Evolutionary conservation across 2,797 vertebrate species (phyloP).

Genomic region (Zenarchopterus dispar): DNA sequence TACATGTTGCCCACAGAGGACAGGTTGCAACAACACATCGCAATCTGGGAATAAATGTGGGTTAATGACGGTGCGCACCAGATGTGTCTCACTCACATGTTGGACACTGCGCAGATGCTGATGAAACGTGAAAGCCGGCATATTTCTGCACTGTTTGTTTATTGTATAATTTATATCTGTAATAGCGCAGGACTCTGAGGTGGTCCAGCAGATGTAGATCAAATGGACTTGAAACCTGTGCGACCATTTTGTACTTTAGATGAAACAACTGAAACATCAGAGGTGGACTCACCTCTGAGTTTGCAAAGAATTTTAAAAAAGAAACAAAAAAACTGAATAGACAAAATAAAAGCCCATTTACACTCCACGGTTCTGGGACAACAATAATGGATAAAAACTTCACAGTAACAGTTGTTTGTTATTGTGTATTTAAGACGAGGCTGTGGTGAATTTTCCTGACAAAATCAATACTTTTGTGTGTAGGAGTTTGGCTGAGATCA

Average conservation of each 20-base stretch:
- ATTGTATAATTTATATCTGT: not conserved
- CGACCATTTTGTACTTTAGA: slow-evolving; percentile 1
- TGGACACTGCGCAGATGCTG: slow-evolving; percentile 39
- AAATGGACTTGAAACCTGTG: not conserved
- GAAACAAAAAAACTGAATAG: not conserved
- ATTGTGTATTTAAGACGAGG: no score
- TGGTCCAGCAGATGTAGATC: not conserved
- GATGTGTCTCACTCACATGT: slow-evolving; percentile 59
- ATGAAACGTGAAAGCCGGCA: slow-evolving; percentile 10
- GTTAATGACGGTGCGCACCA: slow-evolving; percentile 62
- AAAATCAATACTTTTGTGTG: no score
- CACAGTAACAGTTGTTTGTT: no score
- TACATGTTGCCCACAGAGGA: slow-evolving; percentile 41
- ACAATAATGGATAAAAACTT: not conserved
- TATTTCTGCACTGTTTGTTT: slow-evolving; percentile 27
- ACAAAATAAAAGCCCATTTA: not conserved
- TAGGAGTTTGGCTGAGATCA: no score
- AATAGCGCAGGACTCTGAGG: not conserved
- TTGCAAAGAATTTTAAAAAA: slow-evolving; percentile 15
- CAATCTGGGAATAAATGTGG: slow-evolving; percentile 57
- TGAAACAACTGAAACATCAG: not conserved
- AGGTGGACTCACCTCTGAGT: slow-evolving; percentile 1
- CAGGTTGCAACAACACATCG: slow-evolving; percentile 36
- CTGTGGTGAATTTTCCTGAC: no score
- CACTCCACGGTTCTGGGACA: not conserved